Base-by-base conservation (phyloP, 2,113 vertebrate genomes). In the Pelecanoides urinatrix region DNA sequence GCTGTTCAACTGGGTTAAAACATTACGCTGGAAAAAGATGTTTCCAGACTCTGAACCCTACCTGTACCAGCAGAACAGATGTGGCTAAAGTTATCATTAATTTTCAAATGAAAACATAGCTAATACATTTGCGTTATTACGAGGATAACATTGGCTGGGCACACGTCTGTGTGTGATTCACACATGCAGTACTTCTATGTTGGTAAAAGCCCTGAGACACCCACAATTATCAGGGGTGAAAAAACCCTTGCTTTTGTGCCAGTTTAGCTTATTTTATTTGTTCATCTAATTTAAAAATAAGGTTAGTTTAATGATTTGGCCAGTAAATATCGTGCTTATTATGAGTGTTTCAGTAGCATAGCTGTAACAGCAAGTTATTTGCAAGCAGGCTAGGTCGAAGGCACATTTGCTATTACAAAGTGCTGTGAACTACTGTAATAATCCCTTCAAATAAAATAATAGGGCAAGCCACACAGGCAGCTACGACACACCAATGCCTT, bases 161-260 rank as follows among this genome's bases (percentile, higher is more conserved):
- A 88, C 59, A 47, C 0, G 1, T 26, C 61, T 21, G 0, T 0
- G 30, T 19, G 50, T 17, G 45, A 82, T 29, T 58, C 79, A 81
- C 47, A 62, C 20, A 26, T 1, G 17, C 59, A 73, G 5, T 2
- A 10, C 11, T 72, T 50, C 42, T 50, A 42, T 66, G 27, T 3
- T 27, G 36, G 44, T 50, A 58, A 82, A 68, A 77, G 59, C 59
- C 38, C 50, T 1, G 13, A 81, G 25, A 86, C n/a, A 40, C 10
- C 49, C 49, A 66, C 36, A 83, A 8, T 47, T 56, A 89, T 7
- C 30, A 88, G 36, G 80, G 49, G 56, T 15, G 12, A 32, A 44
- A 34, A 63, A 4, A 6, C 5, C 27, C 42, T 55, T 10, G 11
- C 36, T 81, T 85, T 56, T 70, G 34, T 67, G 45, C 6, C 44